phyloP scores from a whole-genome alignment of 2,113 vertebrate genomes.

The Notiomystis cincta region DNA sequence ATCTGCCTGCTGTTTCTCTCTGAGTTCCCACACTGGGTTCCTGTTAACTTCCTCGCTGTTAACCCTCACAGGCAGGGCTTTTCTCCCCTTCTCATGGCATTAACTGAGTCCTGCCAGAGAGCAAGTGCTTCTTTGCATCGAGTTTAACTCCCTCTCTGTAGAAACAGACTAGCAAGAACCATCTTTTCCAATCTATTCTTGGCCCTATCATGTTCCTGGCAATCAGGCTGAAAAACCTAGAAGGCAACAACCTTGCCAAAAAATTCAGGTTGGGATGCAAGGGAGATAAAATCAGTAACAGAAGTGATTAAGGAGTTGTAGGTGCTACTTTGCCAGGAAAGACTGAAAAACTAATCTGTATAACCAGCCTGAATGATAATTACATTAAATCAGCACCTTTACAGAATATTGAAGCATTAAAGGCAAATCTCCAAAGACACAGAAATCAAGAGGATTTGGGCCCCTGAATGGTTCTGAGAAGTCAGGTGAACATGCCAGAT shows the following conservation, averaged over 20 bases:
- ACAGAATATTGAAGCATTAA: neutral
- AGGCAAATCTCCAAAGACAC: neutral
- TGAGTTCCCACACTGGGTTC: neutral
- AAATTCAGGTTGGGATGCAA: neutral
- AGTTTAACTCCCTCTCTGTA: neutral
- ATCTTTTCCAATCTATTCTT: neutral
- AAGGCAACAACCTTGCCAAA: constrained; percentile 13
- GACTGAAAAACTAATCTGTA: neutral
- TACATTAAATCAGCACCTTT: neutral
- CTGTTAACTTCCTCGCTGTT: neutral
- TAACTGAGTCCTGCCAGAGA: neutral
- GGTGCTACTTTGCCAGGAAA: neutral
- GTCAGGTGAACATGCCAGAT: neutral
- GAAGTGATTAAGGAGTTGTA: neutral
- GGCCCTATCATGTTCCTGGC: neutral
- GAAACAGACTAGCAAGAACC: neutral
- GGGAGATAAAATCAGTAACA: constrained; percentile 15
- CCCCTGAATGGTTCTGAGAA: neutral
- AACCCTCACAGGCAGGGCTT: neutral
- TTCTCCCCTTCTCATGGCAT: neutral
- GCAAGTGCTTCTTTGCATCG: neutral
- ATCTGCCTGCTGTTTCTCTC: neutral
- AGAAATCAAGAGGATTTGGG: neutral
- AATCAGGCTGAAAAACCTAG: neutral
- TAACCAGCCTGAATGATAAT: neutral